phyloP scores from a whole-genome alignment of 2,113 vertebrate species.

The Mesitornis unicolor region DNA sequence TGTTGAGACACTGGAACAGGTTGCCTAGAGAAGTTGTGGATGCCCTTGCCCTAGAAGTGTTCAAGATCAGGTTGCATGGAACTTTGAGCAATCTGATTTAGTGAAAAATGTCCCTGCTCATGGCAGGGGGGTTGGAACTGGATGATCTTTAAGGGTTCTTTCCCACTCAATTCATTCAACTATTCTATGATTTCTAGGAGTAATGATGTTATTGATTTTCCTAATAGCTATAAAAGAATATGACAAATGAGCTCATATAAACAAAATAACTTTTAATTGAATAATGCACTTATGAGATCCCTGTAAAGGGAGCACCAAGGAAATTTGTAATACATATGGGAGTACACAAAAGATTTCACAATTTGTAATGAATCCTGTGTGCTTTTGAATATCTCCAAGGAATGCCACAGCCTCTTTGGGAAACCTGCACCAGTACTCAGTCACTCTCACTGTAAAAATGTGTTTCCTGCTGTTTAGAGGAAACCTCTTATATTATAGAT shows the following conservation, averaged over 20 bases:
- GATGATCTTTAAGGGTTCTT: neutral
- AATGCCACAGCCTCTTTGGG: neutral
- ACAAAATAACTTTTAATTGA: neutral
- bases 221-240: neutral
- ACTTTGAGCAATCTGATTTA: neutral
- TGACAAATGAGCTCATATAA: neutral
- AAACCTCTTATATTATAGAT: neutral
- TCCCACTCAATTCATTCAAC: neutral
- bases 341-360: neutral
- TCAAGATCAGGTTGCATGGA: neutral
- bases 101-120: neutral
- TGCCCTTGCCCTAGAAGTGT: neutral
- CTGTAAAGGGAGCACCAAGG: neutral
- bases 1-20: too few relatives aligned
- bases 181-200: neutral
- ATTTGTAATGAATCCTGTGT: too few relatives aligned
- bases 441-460: neutral
- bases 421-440: neutral
- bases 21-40: too few relatives aligned
- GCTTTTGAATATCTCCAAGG: neutral
- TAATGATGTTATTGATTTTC: neutral
- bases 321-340: neutral
- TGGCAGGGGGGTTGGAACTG: neutral
- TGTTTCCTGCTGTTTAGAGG: neutral
- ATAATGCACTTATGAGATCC: neutral